These are phyloP conservation scores for Procavia capensis DNA, from an alignment of 2,113 vertebrate genomes.

Conservation along the genomic window DNA sequence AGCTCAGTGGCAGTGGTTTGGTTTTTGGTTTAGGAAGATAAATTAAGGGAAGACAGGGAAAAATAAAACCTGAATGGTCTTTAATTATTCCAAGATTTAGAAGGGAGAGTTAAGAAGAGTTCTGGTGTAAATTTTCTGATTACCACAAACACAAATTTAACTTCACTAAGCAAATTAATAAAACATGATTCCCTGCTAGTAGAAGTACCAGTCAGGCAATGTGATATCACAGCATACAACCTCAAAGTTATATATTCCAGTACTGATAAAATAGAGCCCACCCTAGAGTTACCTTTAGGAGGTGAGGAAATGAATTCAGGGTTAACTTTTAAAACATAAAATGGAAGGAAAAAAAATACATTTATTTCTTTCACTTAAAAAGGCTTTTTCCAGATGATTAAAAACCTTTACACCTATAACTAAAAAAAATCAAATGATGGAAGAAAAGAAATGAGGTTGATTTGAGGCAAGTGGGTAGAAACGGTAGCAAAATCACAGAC, in stretches of 20 bases:
- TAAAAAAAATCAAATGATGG: conserved; percentile 28
- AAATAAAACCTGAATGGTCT: background rate
- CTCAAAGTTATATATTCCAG: conserved; percentile 25
- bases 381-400: conserved; percentile 21
- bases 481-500: background rate
- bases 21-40: background rate
- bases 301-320: conserved; percentile 32
- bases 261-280: background rate
- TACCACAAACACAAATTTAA: conserved; percentile 43
- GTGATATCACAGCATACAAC: background rate
- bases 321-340: conserved; percentile 39
- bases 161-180: conserved; percentile 8
- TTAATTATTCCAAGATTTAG: background rate
- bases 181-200: background rate
- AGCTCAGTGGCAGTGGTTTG: too few species aligned
- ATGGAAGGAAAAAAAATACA: background rate
- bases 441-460: background rate
- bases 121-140: background rate
- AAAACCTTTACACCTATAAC: background rate
- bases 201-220: background rate
- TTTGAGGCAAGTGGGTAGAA: background rate
- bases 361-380: conserved; percentile 34
- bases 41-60: background rate
- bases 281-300: background rate
- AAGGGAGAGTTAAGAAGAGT: background rate